Evolutionary conservation across 2,797 vertebrate species (phyloP).

Genomic region (Cuniculus paca): DNA sequence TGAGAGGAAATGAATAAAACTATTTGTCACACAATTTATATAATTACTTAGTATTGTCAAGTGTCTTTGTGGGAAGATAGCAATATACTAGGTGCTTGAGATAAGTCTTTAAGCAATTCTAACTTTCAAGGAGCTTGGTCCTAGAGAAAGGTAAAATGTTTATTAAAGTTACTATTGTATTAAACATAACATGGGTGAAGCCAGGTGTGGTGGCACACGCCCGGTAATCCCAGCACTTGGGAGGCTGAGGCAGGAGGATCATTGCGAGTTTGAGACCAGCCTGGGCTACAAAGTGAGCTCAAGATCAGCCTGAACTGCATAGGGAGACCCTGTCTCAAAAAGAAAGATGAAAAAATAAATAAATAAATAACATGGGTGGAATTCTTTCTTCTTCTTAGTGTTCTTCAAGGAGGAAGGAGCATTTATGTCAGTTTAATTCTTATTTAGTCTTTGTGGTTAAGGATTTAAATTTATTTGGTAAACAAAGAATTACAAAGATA

Average conservation of each 20-base stretch:
- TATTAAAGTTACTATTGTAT: neutral
- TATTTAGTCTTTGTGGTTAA: constrained; percentile 3
- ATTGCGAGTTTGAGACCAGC: too few species aligned
- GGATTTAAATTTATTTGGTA: constrained; percentile 62
- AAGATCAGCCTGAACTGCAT: too few species aligned
- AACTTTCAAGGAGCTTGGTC: constrained; percentile 6
- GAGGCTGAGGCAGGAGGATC: too few species aligned
- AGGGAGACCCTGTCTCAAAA: too few species aligned
- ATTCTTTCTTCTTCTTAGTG: constrained; percentile 41
- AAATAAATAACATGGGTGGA: neutral
- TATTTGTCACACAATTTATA: neutral
- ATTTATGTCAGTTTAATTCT: constrained; percentile 25
- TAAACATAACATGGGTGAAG: neutral
- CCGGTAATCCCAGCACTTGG: too few species aligned
- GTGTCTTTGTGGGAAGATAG: neutral
- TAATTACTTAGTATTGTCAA: neutral
- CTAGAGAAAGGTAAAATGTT: constrained; percentile 12
- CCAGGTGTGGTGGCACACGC: too few species aligned
- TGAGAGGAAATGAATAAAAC: neutral
- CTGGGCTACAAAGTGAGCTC: too few species aligned
- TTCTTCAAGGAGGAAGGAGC: neutral
- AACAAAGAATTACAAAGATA: neutral
- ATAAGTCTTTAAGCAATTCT: constrained; percentile 16
- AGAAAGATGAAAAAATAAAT: too few species aligned
- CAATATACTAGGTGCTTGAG: neutral